Percentiles rank a stretch among this genome's conserved stretches.
Evolutionary conservation across 2,797 vertebrate genomes (phyloP).

Genomic region (Sandelia bainsii): DNA sequence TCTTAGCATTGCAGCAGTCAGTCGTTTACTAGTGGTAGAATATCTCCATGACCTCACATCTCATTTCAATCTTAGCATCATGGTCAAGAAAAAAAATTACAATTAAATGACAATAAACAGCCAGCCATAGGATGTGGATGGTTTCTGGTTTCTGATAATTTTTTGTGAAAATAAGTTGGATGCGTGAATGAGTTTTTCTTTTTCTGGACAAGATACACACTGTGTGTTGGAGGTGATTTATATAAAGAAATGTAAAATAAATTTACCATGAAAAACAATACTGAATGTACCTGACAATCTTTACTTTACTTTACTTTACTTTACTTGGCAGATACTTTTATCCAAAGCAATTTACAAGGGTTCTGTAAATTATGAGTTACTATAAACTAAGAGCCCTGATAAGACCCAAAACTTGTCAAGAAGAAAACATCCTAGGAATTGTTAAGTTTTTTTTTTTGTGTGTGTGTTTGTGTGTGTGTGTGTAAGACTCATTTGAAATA

Average conservation of each 20-base stretch:
- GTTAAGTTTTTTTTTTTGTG: no score
- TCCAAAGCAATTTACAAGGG: no score
- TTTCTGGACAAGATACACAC: not conserved
- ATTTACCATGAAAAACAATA: constrained; percentile 27
- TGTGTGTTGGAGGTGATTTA: not conserved
- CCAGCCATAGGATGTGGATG: not conserved
- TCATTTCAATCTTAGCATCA: constrained; percentile 21
- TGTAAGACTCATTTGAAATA: no score
- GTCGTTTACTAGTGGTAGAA: constrained; percentile 22
- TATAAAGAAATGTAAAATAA: constrained; percentile 14
- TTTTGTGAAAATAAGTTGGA: constrained; percentile 8
- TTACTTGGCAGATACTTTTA: no score
- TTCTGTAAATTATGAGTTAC: no score
- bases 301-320: no score
- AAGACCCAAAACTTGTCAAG: no score
- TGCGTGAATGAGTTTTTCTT: not conserved
- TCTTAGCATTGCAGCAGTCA: constrained; percentile 5
- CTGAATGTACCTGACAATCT: constrained; percentile 8
- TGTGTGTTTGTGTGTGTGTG: no score
- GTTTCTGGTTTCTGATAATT: constrained; percentile 11
- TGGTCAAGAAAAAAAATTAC: constrained; percentile 28
- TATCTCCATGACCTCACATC: constrained; percentile 15
- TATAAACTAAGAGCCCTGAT: no score
- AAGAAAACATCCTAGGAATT: no score
- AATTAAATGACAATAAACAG: constrained; percentile 33